Evolutionary conservation across 2,113 vertebrate species (phyloP).

Genomic region (Nestor notabilis): DNA sequence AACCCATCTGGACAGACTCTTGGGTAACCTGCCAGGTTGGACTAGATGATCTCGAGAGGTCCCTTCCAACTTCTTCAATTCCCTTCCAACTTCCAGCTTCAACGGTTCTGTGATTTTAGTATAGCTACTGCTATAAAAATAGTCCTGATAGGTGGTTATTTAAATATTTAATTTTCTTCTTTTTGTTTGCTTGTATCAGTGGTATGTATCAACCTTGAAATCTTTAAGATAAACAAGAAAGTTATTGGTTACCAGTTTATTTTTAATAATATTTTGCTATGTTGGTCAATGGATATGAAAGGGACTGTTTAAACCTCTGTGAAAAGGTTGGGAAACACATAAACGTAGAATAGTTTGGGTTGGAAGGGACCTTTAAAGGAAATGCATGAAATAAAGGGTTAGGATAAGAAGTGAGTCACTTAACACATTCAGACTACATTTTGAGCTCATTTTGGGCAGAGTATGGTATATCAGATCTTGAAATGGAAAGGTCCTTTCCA

Average conservation of each 20-base stretch:
- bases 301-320: background rate
- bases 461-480: background rate
- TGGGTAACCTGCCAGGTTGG: background rate
- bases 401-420: background rate
- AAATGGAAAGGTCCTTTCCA: background rate
- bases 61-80: background rate
- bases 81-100: background rate
- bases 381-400: background rate
- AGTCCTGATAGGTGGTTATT: background rate
- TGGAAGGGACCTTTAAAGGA: background rate
- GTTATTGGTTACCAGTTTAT: background rate
- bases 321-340: background rate
- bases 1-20: background rate
- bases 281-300: background rate
- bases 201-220: background rate
- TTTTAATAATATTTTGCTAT: background rate
- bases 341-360: background rate
- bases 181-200: background rate
- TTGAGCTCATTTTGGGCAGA: conserved; percentile 40
- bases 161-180: background rate
- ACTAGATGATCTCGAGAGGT: background rate
- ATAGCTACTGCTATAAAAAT: background rate
- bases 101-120: background rate
- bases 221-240: background rate
- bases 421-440: background rate